Conservation (phyloP, 2,113 vertebrate genomes). For the Gobiocypris rarus region DNA sequence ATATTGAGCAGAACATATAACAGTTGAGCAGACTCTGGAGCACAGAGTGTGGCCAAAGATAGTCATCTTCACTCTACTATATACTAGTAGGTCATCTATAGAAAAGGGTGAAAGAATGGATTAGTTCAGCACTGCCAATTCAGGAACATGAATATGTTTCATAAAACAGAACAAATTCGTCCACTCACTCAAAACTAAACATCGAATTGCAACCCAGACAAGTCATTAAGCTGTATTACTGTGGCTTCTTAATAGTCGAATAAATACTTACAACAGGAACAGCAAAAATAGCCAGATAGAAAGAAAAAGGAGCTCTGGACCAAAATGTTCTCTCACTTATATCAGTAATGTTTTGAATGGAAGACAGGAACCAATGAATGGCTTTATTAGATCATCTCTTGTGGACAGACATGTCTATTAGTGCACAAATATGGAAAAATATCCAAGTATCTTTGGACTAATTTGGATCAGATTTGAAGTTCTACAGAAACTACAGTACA, state of each 20-base stretch:
- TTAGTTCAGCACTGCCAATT: slow-evolving; percentile 12
- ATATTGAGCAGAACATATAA: neutral
- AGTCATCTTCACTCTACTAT: neutral
- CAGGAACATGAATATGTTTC: neutral
- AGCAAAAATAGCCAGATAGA: neutral
- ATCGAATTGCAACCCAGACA: neutral
- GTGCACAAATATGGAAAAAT: neutral
- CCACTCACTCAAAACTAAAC: neutral
- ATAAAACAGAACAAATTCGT: neutral
- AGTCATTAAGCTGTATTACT: neutral
- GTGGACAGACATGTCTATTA: neutral
- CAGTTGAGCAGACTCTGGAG: neutral
- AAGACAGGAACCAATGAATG: neutral
- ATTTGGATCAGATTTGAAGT: neutral
- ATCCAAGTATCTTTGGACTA: neutral
- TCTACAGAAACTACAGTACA: neutral
- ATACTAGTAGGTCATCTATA: neutral
- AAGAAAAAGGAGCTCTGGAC: neutral
- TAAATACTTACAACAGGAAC: neutral
- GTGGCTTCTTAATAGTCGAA: neutral
- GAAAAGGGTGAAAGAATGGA: neutral
- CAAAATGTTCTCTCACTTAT: neutral
- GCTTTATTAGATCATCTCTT: neutral
- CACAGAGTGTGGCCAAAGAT: too few relatives aligned
- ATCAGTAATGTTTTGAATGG: neutral